Percentiles rank a stretch among this genome's conserved stretches.
These are phyloP conservation scores for Linyphia triangularis DNA, from an alignment of 2,888 invertebrate genomes.

Conservation along the genomic window DNA sequence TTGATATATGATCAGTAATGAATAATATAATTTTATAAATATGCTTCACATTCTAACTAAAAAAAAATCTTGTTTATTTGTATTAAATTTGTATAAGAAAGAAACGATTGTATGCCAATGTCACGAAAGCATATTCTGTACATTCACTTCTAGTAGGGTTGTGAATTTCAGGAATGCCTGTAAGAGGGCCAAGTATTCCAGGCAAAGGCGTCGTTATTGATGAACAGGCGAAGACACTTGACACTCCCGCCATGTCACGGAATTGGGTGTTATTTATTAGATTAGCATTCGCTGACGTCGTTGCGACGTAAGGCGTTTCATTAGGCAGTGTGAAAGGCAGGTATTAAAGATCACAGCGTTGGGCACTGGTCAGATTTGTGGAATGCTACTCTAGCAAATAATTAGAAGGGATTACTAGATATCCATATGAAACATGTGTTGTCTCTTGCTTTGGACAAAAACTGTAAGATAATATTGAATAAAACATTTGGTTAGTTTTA, in stretches of 20 bases:
- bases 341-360: constrained; percentile 33
- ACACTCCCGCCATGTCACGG: constrained; percentile 13
- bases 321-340: constrained; percentile 34
- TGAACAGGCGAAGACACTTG: constrained; percentile 45
- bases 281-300: constrained; percentile 54
- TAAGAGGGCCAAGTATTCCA: background rate
- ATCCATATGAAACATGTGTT: no score
- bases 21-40: no score
- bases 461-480: no score
- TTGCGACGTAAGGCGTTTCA: constrained; percentile 41
- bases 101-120: no score
- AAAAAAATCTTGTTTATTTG: no score
- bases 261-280: constrained; percentile 57
- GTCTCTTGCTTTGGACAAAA: no score
- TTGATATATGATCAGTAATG: no score
- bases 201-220: constrained; percentile 35
- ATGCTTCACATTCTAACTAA: no score
- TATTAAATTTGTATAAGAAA: no score
- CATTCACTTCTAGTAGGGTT: no score
- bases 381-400: background rate
- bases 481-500: no score
- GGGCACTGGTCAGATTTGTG: background rate
- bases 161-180: constrained; percentile 44
- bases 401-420: background rate
- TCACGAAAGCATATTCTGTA: no score